Percentiles rank a stretch among this genome's conserved stretches.
Conservation (phyloP, 2,888 invertebrate species). For the Drosophila austrosaltans region DNA sequence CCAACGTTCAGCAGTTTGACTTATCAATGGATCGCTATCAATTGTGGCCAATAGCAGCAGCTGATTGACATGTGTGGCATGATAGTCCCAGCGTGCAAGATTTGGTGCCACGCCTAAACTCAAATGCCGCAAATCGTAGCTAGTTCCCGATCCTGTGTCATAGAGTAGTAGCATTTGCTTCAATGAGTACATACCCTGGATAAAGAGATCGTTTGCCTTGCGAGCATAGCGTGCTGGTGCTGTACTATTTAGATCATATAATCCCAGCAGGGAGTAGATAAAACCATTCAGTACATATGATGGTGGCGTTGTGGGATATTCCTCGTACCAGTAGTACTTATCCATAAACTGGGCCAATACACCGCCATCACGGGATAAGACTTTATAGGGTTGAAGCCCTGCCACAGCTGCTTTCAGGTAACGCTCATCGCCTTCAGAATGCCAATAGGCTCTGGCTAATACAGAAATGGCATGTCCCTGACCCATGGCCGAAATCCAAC, state of each 20-base stretch:
- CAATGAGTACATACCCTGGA: conserved; percentile 93
- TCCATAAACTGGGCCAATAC: conserved; percentile 93
- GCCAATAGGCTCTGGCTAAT: conserved; percentile 94
- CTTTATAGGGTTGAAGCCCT: conserved; percentile 91
- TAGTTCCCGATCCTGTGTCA: conserved; percentile 97
- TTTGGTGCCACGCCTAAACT: conserved; percentile 94
- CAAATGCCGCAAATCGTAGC: conserved; percentile 97
- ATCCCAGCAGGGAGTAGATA: conserved; percentile 97
- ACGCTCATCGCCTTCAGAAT: conserved; percentile 89
- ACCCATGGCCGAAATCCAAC: conserved; percentile 99
- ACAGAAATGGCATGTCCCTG: conserved; percentile 98
- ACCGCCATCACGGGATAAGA: conserved; percentile 90
- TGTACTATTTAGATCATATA: conserved; percentile 95
- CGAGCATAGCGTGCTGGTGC: conserved; percentile 88
- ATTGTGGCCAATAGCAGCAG: conserved; percentile 93
- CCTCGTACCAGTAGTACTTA: conserved; percentile 97
- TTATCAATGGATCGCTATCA: conserved; percentile 91
- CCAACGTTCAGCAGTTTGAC: conserved; percentile 95
- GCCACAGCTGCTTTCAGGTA: conserved; percentile 93
- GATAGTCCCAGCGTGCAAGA: conserved; percentile 99
- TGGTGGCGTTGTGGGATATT: conserved; percentile 97
- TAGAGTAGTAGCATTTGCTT: conserved; percentile 94
- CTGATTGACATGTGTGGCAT: conserved; percentile 98
- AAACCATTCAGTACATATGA: conserved; percentile 99
- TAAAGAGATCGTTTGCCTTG: conserved; percentile 90